Percentiles rank a stretch among this genome's conserved stretches.
phyloP scores from a whole-genome alignment of 1,140 invertebrate species.

The Ptiloglossa arizonensis region DNA sequence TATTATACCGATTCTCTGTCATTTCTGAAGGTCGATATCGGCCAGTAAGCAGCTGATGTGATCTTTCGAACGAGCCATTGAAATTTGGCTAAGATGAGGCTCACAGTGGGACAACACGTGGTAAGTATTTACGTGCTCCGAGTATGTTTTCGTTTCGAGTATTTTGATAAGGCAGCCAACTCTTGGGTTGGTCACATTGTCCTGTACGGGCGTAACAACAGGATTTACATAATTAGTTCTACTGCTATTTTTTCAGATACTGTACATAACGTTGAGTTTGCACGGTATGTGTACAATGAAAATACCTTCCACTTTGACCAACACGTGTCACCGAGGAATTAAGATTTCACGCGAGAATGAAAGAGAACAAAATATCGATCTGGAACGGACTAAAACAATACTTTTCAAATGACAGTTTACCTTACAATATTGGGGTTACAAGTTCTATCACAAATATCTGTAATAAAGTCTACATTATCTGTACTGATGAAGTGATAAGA shows the following conservation, averaged over 20 bases:
- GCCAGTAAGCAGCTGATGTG: slow-evolving; percentile 22
- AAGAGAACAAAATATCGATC: background rate
- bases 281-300: slow-evolving; percentile 68
- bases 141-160: slow-evolving; percentile 68
- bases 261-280: slow-evolving; percentile 48
- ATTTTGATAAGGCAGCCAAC: slow-evolving; percentile 75
- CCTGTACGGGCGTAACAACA: slow-evolving; percentile 50
- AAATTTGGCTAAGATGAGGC: slow-evolving; percentile 35
- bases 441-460: too few relatives aligned
- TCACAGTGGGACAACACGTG: slow-evolving; percentile 48
- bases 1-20: too few relatives aligned
- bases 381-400: too few relatives aligned
- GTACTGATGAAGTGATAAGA: too few relatives aligned
- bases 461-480: too few relatives aligned
- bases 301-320: slow-evolving; percentile 53
- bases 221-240: slow-evolving; percentile 78
- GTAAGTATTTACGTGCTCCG: slow-evolving; percentile 71
- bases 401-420: too few relatives aligned
- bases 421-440: too few relatives aligned
- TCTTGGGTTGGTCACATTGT: slow-evolving; percentile 39
- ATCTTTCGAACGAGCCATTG: slow-evolving; percentile 58
- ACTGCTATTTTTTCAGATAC: slow-evolving; percentile 75
- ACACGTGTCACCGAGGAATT: slow-evolving; percentile 28
- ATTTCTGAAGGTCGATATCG: background rate
- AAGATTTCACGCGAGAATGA: background rate